A percentile compares a stretch with the other conserved stretches of the same genome.
Evolutionary conservation across 2,797 vertebrate species (phyloP).

Genomic region (Darevskia mixta): DNA sequence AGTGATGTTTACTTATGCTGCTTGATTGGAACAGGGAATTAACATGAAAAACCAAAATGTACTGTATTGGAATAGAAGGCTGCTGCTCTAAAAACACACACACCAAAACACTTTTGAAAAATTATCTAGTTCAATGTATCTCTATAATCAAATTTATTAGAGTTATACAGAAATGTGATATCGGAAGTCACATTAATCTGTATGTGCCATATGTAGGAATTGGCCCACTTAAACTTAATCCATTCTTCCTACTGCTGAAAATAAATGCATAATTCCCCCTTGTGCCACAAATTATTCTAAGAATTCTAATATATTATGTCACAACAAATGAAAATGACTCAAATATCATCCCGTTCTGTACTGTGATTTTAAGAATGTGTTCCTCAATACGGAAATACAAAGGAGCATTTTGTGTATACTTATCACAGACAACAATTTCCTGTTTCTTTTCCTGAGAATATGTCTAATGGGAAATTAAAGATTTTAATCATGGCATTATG

Average conservation of each 20-base stretch:
- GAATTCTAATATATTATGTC: constrained; percentile 41
- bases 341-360: background rate
- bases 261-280: constrained; percentile 43
- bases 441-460: constrained; percentile 40
- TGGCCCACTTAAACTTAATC: background rate
- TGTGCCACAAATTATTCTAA: constrained; percentile 23
- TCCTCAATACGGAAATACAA: constrained; percentile 22
- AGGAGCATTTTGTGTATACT: constrained; percentile 17
- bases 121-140: constrained; percentile 44
- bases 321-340: constrained; percentile 26
- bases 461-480: constrained; percentile 45
- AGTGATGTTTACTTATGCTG: background rate
- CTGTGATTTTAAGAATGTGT: constrained; percentile 23
- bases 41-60: background rate
- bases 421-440: constrained; percentile 17
- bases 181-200: constrained; percentile 37
- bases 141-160: constrained; percentile 30
- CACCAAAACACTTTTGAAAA: constrained; percentile 37
- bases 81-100: constrained; percentile 36
- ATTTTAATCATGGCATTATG: constrained; percentile 16
- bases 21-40: background rate
- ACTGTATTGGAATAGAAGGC: background rate
- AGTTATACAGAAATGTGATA: background rate
- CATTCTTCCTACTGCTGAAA: constrained; percentile 37
- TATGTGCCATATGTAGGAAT: constrained; percentile 29